Conservation (phyloP, 2,113 vertebrate species). For the Hydrochoerus hydrochaeris region DNA sequence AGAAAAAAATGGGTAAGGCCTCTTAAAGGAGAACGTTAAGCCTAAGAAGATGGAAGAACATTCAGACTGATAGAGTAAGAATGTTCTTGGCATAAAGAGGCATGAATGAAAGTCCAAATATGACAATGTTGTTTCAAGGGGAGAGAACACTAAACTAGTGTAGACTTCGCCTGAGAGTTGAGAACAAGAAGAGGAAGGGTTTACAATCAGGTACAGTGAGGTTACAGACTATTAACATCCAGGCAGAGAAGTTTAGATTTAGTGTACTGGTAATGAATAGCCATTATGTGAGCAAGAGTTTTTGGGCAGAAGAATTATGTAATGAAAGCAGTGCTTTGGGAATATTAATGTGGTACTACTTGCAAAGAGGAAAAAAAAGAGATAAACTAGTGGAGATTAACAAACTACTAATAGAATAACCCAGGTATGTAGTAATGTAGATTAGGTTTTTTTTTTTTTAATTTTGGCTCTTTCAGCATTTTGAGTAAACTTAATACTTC, state of each 20-base stretch:
- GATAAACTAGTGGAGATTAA: background rate
- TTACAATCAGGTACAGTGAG: background rate
- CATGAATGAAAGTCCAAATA: conserved; percentile 26
- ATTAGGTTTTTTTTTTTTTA: background rate
- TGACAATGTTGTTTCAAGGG: background rate
- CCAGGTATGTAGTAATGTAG: background rate
- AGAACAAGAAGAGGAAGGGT: background rate
- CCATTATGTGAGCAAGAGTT: background rate
- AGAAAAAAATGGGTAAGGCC: background rate
- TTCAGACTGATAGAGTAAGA: conserved; percentile 32
- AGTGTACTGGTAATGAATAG: conserved; percentile 31
- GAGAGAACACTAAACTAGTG: background rate
- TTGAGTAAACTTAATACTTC: conserved; percentile 16
- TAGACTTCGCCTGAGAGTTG: background rate
- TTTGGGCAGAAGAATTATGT: conserved; percentile 40
- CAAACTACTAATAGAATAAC: background rate
- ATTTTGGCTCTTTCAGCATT: conserved; percentile 40
- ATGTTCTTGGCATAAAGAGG: conserved; percentile 7
- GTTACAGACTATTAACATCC: background rate
- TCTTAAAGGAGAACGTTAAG: conserved; percentile 41
- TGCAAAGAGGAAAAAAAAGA: conserved; percentile 23
- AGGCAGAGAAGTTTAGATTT: conserved; percentile 39
- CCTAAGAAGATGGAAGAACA: conserved; percentile 8
- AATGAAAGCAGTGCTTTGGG: conserved; percentile 32
- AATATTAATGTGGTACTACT: background rate